phyloP scores from a whole-genome alignment of 2,888 invertebrate genomes.

The Crepidodera aurea region DNA sequence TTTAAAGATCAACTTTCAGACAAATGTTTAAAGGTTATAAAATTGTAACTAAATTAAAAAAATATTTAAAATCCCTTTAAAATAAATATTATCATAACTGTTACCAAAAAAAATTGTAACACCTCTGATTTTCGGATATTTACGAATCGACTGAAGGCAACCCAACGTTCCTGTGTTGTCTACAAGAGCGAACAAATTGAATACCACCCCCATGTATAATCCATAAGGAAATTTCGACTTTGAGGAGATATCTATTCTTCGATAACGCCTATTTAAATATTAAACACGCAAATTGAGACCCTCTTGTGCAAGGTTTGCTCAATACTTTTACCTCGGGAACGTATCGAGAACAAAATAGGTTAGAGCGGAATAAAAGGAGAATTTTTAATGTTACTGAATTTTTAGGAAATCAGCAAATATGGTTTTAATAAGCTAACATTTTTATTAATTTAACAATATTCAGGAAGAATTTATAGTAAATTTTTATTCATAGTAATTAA shows the following conservation, averaged over 20 bases:
- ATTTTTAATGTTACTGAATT: background rate
- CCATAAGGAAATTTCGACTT: conserved; percentile 47
- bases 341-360: background rate
- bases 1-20: too few species aligned
- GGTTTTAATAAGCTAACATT: too few species aligned
- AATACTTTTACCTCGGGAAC: conserved; percentile 7
- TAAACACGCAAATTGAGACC: conserved; percentile 48
- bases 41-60: too few species aligned
- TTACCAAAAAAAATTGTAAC: too few species aligned
- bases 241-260: conserved; percentile 48
- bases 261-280: conserved; percentile 53
- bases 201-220: conserved; percentile 50
- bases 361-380: background rate
- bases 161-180: conserved; percentile 17
- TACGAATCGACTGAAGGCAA: conserved; percentile 46
- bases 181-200: conserved; percentile 44
- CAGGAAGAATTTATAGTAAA: too few species aligned
- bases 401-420: too few species aligned
- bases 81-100: too few species aligned
- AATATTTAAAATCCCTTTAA: too few species aligned
- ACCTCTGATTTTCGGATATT: conserved; percentile 49
- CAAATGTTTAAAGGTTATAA: too few species aligned
- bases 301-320: background rate
- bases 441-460: too few species aligned
- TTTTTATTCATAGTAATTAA: too few species aligned